Evolutionary conservation across 1,140 invertebrate species (phyloP).

Genomic region (Nasonia longicornis): DNA sequence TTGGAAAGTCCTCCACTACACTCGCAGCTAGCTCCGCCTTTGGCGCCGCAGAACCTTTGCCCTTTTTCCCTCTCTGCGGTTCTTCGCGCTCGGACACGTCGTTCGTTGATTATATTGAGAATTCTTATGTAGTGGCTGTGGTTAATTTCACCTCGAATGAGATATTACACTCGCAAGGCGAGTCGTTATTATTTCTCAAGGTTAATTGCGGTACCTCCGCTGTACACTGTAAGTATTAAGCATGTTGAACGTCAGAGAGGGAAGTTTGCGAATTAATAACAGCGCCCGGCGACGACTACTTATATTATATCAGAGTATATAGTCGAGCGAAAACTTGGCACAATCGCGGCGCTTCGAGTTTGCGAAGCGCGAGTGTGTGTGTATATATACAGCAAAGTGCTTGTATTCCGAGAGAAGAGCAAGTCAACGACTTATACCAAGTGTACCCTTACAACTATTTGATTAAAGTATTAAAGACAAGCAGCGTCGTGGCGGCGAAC

Average conservation of each 20-base stretch:
- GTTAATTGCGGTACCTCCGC: too few species aligned
- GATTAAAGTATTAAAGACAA: background rate
- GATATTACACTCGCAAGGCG: too few species aligned
- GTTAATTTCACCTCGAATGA: too few species aligned
- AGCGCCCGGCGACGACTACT: background rate
- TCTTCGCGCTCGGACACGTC: background rate
- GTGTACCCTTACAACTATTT: background rate
- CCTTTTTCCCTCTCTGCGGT: background rate
- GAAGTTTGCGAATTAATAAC: background rate
- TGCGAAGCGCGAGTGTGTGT: background rate
- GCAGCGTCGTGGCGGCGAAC: background rate
- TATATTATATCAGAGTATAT: background rate
- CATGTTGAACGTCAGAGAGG: background rate
- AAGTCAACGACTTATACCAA: too few species aligned
- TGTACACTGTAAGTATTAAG: too few species aligned
- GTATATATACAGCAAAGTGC: background rate
- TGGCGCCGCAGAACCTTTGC: constrained; percentile 28
- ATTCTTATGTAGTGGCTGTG: too few species aligned
- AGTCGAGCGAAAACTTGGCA: background rate
- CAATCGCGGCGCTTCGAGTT: background rate
- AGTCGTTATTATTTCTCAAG: too few species aligned
- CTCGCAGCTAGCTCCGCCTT: constrained; percentile 5
- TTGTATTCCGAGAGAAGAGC: background rate
- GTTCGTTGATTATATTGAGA: too few species aligned
- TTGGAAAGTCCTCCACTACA: too few species aligned